Conservation (phyloP, 2,888 invertebrate genomes). For the Idaea aversata region DNA sequence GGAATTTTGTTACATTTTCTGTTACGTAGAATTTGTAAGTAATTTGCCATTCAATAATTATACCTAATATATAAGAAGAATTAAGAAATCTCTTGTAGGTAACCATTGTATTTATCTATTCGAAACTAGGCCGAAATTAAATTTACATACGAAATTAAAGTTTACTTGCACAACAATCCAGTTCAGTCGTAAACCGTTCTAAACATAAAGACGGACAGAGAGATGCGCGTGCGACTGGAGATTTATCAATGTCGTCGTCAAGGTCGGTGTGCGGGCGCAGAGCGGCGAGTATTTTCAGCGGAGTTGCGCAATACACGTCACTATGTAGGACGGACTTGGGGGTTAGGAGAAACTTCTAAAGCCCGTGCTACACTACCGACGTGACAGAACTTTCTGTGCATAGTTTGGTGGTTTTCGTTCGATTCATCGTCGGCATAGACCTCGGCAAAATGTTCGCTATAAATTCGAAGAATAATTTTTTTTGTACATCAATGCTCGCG, state of each 20-base stretch:
- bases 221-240: constrained; percentile 20
- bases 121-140: not conserved
- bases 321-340: constrained; percentile 14
- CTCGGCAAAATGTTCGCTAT: too few species aligned
- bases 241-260: constrained; percentile 68
- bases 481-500: too few species aligned
- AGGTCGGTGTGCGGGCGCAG: constrained; percentile 55
- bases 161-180: not conserved
- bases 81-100: too few species aligned
- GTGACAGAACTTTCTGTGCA: too few species aligned
- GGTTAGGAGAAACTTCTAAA: not conserved
- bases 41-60: too few species aligned
- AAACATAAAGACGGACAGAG: not conserved
- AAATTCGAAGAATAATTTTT: too few species aligned
- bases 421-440: too few species aligned
- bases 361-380: not conserved
- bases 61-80: too few species aligned
- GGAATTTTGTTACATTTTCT: too few species aligned
- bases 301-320: constrained; percentile 28
- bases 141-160: not conserved
- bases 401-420: too few species aligned
- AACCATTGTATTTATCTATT: not conserved
- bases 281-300: constrained; percentile 40
- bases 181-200: not conserved
- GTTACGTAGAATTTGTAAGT: too few species aligned